Conservation (phyloP, 2,797 vertebrate species). For the Phoebastria nigripes region DNA sequence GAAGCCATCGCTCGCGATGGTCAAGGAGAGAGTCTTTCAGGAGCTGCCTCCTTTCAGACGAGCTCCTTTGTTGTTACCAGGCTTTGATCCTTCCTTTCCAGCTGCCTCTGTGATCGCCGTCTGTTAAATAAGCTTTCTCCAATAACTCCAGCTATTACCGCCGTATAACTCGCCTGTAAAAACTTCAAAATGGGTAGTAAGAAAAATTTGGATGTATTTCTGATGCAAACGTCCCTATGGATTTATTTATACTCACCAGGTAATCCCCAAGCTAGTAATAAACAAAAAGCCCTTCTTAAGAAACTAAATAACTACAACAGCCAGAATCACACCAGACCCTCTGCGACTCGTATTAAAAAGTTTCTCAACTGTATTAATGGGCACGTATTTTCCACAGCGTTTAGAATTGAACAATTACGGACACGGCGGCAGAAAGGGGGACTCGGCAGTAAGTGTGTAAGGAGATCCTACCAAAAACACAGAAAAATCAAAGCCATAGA, state of each 20-base stretch:
- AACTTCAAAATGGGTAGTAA: neutral
- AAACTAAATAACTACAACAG: neutral
- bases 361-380: neutral
- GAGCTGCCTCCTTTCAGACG: neutral
- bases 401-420: no score
- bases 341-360: neutral
- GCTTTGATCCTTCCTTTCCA: neutral
- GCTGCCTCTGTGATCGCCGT: neutral
- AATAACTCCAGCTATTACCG: neutral
- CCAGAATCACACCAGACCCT: neutral
- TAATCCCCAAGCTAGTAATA: neutral
- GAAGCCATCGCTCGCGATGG: accelerated
- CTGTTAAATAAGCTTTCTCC: neutral
- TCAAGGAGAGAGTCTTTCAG: no score
- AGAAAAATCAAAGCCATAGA: neutral
- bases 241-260: neutral
- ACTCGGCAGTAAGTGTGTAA: accelerated
- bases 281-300: neutral
- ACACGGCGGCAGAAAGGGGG: neutral
- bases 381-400: neutral
- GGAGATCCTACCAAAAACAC: neutral
- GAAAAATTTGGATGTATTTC: neutral
- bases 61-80: neutral
- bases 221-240: neutral
- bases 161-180: neutral